Evolutionary conservation across 2,888 invertebrate species (phyloP).

Genomic region (Synanthedon andrenaeformis): DNA sequence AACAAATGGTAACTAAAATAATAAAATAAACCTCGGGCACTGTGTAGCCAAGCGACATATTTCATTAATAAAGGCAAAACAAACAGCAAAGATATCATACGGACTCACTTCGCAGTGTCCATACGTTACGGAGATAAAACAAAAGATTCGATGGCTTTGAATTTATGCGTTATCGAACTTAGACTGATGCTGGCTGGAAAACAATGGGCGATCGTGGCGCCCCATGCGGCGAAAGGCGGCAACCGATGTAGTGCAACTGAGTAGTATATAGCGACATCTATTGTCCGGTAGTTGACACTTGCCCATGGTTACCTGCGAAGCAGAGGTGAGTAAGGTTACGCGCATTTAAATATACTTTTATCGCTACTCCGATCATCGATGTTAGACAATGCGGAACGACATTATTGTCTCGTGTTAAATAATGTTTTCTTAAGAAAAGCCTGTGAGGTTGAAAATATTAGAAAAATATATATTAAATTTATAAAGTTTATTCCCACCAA

Average conservation of each 20-base stretch:
- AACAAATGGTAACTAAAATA: slow-evolving; percentile 70
- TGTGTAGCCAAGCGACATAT: slow-evolving; percentile 61
- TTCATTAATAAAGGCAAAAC: slow-evolving; percentile 70
- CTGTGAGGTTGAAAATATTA: no score
- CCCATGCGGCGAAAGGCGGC: slow-evolving; percentile 59
- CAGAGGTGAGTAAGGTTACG: slow-evolving; percentile 23
- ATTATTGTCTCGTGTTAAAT: neutral
- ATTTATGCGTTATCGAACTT: slow-evolving; percentile 66
- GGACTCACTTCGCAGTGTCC: slow-evolving; percentile 68
- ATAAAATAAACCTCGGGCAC: slow-evolving; percentile 56
- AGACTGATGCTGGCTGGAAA: slow-evolving; percentile 49
- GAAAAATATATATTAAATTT: neutral
- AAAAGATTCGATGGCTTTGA: slow-evolving; percentile 60
- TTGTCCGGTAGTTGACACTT: slow-evolving; percentile 43
- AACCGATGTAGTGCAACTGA: slow-evolving; percentile 15
- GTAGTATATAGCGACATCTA: slow-evolving; percentile 50
- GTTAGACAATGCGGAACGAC: slow-evolving; percentile 4
- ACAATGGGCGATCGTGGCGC: slow-evolving; percentile 67
- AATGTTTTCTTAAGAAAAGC: neutral
- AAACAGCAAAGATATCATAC: slow-evolving; percentile 56
- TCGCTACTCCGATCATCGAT: slow-evolving; percentile 18
- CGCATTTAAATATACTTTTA: slow-evolving; percentile 23
- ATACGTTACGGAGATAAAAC: slow-evolving; percentile 69
- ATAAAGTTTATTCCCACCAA: neutral
- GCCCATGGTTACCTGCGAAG: slow-evolving; percentile 3